These are phyloP conservation scores for Rugalucina vietnamica DNA, from an alignment of 2,888 invertebrate genomes.

Conservation along the genomic window DNA sequence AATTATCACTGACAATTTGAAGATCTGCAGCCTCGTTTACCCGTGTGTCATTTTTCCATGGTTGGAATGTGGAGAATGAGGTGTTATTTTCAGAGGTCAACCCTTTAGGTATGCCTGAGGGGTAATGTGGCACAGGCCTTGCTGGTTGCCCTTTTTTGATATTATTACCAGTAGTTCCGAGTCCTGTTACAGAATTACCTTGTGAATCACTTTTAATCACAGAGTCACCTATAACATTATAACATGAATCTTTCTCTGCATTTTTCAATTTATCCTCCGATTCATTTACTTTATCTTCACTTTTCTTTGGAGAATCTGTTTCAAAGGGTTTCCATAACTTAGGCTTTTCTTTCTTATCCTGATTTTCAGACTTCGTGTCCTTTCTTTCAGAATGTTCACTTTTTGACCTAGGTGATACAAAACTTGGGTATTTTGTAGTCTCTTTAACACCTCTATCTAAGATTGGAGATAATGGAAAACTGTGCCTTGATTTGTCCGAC, in stretches of 20 bases:
- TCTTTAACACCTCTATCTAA: not conserved
- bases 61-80: conserved; percentile 8
- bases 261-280: not conserved
- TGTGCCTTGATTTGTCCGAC: not conserved
- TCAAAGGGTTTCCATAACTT: conserved; percentile 5
- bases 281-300: not conserved
- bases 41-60: not conserved
- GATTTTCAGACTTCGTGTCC: not conserved
- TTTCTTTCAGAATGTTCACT: not conserved
- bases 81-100: not conserved
- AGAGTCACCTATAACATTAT: not conserved
- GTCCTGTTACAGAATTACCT: not conserved
- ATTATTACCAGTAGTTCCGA: not conserved
- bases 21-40: not conserved
- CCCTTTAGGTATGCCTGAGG: not conserved
- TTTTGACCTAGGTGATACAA: not conserved
- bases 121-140: not conserved
- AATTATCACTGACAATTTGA: not conserved
- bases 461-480: not conserved
- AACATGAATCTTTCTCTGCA: not conserved
- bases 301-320: not conserved
- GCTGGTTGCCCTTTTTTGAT: not conserved
- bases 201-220: not conserved
- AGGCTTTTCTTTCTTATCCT: not conserved
- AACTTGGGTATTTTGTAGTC: not conserved